Conservation (phyloP, 2,797 vertebrate species). For the Manis crassicaudata region DNA sequence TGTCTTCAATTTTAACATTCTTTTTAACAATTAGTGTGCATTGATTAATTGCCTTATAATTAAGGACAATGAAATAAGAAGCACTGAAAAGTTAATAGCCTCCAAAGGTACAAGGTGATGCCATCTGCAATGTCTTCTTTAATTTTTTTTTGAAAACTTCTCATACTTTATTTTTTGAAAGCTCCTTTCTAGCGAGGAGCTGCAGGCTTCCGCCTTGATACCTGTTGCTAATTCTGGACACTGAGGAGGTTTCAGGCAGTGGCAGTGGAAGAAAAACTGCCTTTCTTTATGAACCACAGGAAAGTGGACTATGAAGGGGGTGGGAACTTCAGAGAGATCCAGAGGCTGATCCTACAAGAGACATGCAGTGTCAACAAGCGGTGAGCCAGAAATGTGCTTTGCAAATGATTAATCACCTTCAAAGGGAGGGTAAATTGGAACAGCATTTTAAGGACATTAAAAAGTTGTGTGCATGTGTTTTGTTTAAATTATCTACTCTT, state of each 20-base stretch:
- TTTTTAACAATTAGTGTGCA: not conserved
- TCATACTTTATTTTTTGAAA: not conserved
- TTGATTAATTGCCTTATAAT: not conserved
- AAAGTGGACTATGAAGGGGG: not conserved
- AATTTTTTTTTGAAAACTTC: not conserved
- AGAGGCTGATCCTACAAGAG: not conserved
- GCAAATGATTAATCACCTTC: not conserved
- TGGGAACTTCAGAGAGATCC: not conserved
- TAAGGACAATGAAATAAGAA: not conserved
- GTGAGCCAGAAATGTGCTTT: not conserved
- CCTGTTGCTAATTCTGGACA: not conserved
- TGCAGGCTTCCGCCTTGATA: not conserved
- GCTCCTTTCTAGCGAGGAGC: not conserved
- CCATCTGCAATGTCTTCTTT: not conserved
- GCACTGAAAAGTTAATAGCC: not conserved
- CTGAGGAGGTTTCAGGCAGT: not conserved
- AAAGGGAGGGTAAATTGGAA: not conserved
- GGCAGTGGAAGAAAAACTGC: not conserved
- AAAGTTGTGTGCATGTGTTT: not conserved
- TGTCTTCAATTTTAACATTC: constrained; percentile 14
- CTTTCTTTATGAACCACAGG: not conserved
- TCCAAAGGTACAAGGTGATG: not conserved
- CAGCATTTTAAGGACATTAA: not conserved
- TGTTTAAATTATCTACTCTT: not conserved
- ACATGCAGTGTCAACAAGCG: not conserved